phyloP scores from a whole-genome alignment of 1,140 invertebrate species.

The Gryon sp. region DNA sequence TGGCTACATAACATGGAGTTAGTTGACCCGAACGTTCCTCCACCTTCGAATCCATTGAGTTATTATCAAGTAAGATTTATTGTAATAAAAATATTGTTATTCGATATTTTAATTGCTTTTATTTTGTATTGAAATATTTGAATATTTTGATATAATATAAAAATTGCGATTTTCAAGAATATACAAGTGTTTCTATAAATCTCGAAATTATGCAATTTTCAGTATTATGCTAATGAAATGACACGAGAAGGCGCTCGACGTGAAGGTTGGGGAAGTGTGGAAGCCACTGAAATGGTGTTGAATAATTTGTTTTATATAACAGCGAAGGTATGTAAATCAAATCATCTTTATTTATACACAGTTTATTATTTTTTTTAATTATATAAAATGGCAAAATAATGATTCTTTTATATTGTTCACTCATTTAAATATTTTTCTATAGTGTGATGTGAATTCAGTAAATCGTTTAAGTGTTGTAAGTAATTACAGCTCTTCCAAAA shows the following conservation, averaged over 20 bases:
- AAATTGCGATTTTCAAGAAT: too few species aligned
- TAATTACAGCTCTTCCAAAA: slow-evolving; percentile 38
- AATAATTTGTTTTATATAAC: slow-evolving; percentile 99
- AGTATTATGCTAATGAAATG: slow-evolving; percentile 87
- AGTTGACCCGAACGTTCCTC: slow-evolving; percentile 96
- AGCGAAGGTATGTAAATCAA: slow-evolving; percentile 86
- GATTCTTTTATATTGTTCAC: neutral
- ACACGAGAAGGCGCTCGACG: slow-evolving; percentile 83
- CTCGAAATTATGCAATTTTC: slow-evolving; percentile 47
- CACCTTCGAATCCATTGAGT: slow-evolving; percentile 86
- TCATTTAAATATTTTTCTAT: slow-evolving; percentile 42
- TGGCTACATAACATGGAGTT: slow-evolving; percentile 99
- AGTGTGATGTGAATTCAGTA: slow-evolving; percentile 55
- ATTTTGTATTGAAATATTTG: neutral
- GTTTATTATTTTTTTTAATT: neutral
- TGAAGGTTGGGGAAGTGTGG: slow-evolving; percentile 97
- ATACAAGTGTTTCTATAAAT: too few species aligned
- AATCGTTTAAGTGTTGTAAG: slow-evolving; percentile 54
- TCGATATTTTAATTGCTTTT: too few species aligned
- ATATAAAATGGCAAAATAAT: neutral
- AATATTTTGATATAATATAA: neutral
- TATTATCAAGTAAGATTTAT: slow-evolving; percentile 86
- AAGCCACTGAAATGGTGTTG: slow-evolving; percentile 99
- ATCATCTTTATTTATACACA: neutral
- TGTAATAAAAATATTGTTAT: too few species aligned